These are phyloP conservation scores for Erebia epiphron DNA, from an alignment of 2,888 invertebrate species.

Conservation along the genomic window DNA sequence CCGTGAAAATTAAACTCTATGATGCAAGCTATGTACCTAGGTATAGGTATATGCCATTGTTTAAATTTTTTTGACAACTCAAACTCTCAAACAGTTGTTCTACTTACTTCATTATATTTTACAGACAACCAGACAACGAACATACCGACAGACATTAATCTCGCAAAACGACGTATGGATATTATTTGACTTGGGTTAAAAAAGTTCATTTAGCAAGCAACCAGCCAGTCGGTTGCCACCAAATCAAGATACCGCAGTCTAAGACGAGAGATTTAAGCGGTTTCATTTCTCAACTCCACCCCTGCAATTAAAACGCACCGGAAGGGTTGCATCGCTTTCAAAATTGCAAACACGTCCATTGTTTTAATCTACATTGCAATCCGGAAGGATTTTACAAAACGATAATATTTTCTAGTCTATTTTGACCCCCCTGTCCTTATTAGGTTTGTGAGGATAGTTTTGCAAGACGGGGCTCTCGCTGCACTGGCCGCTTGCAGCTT, in stretches of 20 bases:
- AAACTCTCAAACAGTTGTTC: too few relatives aligned
- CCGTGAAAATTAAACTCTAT: too few relatives aligned
- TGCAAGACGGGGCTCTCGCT: slow-evolving; percentile 45
- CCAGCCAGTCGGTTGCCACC: slow-evolving; percentile 6
- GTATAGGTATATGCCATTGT: too few relatives aligned
- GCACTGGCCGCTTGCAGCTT: slow-evolving; percentile 50
- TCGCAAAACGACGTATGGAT: too few relatives aligned
- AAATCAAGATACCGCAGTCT: slow-evolving; percentile 31
- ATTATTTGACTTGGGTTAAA: background rate
- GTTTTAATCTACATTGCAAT: slow-evolving; percentile 76
- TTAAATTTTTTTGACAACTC: too few relatives aligned
- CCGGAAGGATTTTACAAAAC: slow-evolving; percentile 62
- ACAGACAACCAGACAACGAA: too few relatives aligned
- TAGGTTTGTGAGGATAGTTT: slow-evolving; percentile 36
- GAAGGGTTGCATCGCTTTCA: slow-evolving; percentile 76
- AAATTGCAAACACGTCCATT: slow-evolving; percentile 80
- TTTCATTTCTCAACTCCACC: slow-evolving; percentile 55
- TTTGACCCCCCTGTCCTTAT: slow-evolving; percentile 47
- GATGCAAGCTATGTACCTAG: too few relatives aligned
- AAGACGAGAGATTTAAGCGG: slow-evolving; percentile 60
- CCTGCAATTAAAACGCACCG: slow-evolving; percentile 80
- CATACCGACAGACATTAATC: too few relatives aligned
- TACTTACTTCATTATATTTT: too few relatives aligned
- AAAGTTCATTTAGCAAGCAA: background rate
- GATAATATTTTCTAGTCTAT: slow-evolving; percentile 54